Conservation (phyloP, 2,888 invertebrate genomes). For the Corythucha ciliata region DNA sequence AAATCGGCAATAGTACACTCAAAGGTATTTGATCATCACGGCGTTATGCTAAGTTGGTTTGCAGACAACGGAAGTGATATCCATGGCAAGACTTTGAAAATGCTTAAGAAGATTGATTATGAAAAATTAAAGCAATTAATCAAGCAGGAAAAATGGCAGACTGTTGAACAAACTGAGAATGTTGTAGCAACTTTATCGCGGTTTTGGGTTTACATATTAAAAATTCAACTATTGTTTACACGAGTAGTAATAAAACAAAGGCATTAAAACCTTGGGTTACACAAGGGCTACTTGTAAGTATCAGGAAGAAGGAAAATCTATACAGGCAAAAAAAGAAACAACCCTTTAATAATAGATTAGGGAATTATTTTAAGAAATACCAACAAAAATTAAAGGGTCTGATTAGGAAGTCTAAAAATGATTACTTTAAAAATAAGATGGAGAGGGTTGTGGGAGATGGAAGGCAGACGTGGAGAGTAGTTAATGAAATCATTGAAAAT, state of each 20-base stretch:
- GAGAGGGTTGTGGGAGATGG: no score
- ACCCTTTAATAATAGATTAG: neutral
- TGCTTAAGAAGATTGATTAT: neutral
- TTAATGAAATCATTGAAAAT: no score
- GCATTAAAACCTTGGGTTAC: neutral
- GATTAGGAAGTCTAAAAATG: slow-evolving; percentile 3
- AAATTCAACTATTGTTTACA: neutral
- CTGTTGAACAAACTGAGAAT: neutral
- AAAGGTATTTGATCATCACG: neutral
- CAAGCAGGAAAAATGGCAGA: neutral
- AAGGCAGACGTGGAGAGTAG: no score
- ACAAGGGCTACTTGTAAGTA: neutral
- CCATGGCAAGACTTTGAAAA: no score
- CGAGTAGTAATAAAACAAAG: neutral
- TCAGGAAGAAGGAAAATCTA: slow-evolving; percentile 2
- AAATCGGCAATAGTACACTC: neutral
- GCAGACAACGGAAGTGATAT: no score
- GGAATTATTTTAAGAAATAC: neutral
- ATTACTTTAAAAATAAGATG: slow-evolving; percentile 10
- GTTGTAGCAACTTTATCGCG: neutral
- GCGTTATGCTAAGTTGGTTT: neutral
- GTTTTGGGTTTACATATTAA: neutral
- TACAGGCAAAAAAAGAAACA: neutral
- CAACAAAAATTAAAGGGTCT: slow-evolving; percentile 3
- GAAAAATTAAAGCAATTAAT: neutral